Base-by-base conservation (phyloP, 2,797 vertebrate species). In the Smutsia temminckii region DNA sequence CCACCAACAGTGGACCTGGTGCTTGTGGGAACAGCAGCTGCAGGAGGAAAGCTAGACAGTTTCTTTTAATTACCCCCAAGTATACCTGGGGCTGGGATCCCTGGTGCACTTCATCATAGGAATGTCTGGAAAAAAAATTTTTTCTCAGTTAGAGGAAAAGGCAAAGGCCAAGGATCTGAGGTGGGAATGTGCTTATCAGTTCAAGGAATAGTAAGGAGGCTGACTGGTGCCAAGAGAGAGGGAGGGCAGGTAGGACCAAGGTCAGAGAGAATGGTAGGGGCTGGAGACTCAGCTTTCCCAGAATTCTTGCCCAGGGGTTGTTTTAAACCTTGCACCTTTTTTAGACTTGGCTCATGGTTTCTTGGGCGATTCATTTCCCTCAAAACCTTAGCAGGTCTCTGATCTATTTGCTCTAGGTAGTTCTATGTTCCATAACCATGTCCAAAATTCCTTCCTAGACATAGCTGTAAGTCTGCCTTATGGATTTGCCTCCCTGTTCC, bases 331-430 rank as follows among this genome's bases (percentile, higher is more conserved):
- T 2, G 5, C 3, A 46, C 46, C 49, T 71, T 93, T 94, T 93
- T 61, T 34, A 94, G 71, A 49, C 51, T 9, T 72, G 32, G 27
- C 34, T 96, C 63, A 91, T 85, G 29, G 32, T 88, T 94, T 95
- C 90, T 91, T 88, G 91, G 90, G 68, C n/a, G 40, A 69, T 71
- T 94, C 51, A 53, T 3, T 95, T 89, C 51, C 21, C n/a, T 92
- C 40, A 84, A 83, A 92, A 87, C n/a, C 59, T 53, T 27, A 68
- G 57, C 40, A 90, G 49, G 16, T 9, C 16, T 94, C 74, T 85
- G 88, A 78, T 89, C 32, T 63, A 1, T 71, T 77, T 93, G 37
- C 75, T 92, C 55, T 57, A 78, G n/a, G 37, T 55, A 74, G 74
- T 21, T 85, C 66, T 21, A 25, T 37, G 53, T 85, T 46, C 14